Base-by-base conservation (phyloP, 2,113 vertebrate genomes). In the Siniperca knerii region DNA sequence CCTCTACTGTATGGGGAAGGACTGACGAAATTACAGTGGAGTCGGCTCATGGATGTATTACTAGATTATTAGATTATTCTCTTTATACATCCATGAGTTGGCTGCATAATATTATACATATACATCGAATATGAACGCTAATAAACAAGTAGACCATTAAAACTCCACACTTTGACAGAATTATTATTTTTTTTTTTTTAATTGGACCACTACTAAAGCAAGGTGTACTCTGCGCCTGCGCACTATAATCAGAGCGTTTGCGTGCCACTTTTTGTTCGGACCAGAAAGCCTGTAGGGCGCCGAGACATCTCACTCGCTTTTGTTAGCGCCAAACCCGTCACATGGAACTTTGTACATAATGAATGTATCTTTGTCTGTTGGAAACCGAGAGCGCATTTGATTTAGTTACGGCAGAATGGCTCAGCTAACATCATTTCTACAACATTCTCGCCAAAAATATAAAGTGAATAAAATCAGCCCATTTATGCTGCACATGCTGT, bases 1-100 rank as follows among this genome's bases (percentile, higher is more conserved):
- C 90, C 74, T 13, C 94, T 94, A 5, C 2, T 48, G 93, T n/a
- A 6, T 9, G 2, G 2, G 87, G 79, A 86, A 4, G 71, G 50
- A 6, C 3, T 0, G 1, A 0, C 0, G 6, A 8, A 15, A 13
- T 23, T 64, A n/a, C 6, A 21, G 46, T 1, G n/a, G 5, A 37
- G 35, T 37, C 5, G 35, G 35, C 35, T 37, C 4, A 37, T 37
- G 35, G 35, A 3, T 37, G 5, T 37, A 37, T 37, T 37, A 37
- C 2, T 6, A 37, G 35, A 37, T 37, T 37, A 37, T 37, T 37
- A 37, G 35, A 37, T 37, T 37, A 37, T 37, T 37, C 3, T 37
- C 5, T 37, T 37, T 37, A 37, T 37, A 37, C 35, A 37, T 37
- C 35, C 35, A 37, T 1, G n/a, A 8, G 18, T 2, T 37, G 29